phyloP scores from a whole-genome alignment of 2,888 invertebrate species.

The Smittia aterrima region DNA sequence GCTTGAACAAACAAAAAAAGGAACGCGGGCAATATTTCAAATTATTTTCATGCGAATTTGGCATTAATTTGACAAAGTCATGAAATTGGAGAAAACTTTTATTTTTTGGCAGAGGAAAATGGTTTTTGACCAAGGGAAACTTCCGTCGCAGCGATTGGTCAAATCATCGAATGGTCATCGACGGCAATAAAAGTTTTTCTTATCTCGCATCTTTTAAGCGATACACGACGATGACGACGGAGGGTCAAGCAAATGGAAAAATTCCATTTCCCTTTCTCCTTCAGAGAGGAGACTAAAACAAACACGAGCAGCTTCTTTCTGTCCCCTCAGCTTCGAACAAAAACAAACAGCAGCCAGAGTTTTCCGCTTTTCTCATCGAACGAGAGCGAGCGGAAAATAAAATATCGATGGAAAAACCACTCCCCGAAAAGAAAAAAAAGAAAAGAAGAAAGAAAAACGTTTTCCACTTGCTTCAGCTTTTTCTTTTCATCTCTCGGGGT shows the following conservation, averaged over 20 bases:
- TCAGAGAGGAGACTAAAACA: background rate
- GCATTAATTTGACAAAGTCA: slow-evolving; percentile 29
- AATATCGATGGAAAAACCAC: slow-evolving; percentile 41
- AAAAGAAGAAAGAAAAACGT: background rate
- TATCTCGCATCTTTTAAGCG: slow-evolving; percentile 9
- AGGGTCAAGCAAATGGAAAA: slow-evolving; percentile 22
- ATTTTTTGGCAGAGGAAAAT: background rate
- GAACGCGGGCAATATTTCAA: background rate
- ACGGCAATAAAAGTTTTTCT: background rate
- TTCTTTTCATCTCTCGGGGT: slow-evolving; percentile 28
- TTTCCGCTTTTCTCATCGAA: slow-evolving; percentile 9
- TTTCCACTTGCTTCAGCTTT: slow-evolving; percentile 23
- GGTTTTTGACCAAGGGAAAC: background rate
- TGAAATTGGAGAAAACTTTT: background rate
- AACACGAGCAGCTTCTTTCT: background rate
- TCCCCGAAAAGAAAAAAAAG: slow-evolving; percentile 34
- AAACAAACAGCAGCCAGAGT: slow-evolving; percentile 16
- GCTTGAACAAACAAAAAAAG: slow-evolving; percentile 5
- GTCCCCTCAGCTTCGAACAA: background rate
- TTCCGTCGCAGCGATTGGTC: slow-evolving; percentile 23
- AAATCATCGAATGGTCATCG: background rate
- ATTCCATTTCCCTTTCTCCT: background rate
- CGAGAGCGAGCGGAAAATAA: slow-evolving; percentile 23
- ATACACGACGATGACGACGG: background rate
- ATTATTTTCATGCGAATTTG: slow-evolving; percentile 16